Evolutionary conservation across 2,797 vertebrate species (phyloP), one percentile per base, ranked within the genome.

Genomic region (Onychomys arenicola): DNA sequence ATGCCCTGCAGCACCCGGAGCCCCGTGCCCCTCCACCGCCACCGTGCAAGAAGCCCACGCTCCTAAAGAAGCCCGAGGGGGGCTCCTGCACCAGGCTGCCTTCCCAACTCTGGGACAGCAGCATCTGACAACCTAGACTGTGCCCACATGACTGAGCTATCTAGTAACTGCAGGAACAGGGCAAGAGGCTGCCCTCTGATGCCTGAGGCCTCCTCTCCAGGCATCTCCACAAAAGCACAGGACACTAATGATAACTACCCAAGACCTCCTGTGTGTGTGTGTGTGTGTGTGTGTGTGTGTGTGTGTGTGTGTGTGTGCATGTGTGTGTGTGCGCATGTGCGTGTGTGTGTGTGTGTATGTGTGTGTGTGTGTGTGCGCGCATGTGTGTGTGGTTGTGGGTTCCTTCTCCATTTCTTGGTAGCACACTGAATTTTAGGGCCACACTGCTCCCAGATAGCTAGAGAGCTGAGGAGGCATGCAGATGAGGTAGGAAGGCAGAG

Each of bases 1-100:
- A 98, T 29, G 98, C 98, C 75, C 98, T 99, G 89, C 98, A 97
- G 75, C 98, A 90, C 76, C 81, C 97, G 0, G 98, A 99, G 94
- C 98, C 99, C 97, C 98, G 98, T 80, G 98, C 98, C 14, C 98
- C 99, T 86, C 99, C 99, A 94, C 99, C 99, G 23, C 98, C 98
- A 3, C 99, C 99, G 40, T 99, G 99, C 97, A 99, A 99, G 98
- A 99, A 99, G 98, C 99, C 99, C 5, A 97, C 97, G 0, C 96
- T 98, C 55, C 94, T 98, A 92, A 99, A 99, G 98, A 99, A 99
- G 98, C 98, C 99, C 17, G 98, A 98, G 83, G 98, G 98, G 75
- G 95, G 96, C 12, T 97, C 98, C 89, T 98, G 98, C 95, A 97
- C 95, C 93, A 97, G 98, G 97, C 98, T 98, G 83, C 97, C 98